phyloP scores from a whole-genome alignment of 92 coral and sea anemone genomes.

The Palythoa heliodiscus region DNA sequence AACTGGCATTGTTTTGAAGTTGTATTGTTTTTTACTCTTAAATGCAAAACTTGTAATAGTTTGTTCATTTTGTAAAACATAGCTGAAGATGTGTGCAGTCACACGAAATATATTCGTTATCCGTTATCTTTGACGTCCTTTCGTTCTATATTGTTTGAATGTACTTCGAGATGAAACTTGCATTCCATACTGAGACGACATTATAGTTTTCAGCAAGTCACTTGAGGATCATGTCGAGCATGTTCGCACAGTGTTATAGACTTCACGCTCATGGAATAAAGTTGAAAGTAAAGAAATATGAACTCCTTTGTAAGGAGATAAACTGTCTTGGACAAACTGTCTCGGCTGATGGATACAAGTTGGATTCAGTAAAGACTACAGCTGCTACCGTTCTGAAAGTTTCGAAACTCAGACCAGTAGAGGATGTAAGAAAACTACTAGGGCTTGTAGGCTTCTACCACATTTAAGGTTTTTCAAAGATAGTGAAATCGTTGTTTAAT shows the following conservation, averaged over 20 bases:
- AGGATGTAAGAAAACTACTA: constrained; percentile 62
- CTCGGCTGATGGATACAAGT: constrained; percentile 62
- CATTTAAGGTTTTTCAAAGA: constrained; percentile 60
- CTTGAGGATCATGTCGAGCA: constrained; percentile 59
- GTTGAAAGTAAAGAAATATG: constrained; percentile 61
- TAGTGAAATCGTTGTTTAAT: constrained; percentile 68
- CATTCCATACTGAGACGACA: constrained; percentile 67
- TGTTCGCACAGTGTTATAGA: constrained; percentile 52
- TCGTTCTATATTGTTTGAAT: constrained; percentile 51
- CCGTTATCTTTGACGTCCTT: no score
- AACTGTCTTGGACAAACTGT: constrained; percentile 63
- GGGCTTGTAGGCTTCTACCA: constrained; percentile 70
- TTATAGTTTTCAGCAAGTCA: constrained; percentile 55
- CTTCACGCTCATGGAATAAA: constrained; percentile 60
- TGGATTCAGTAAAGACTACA: constrained; percentile 54
- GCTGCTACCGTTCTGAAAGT: constrained; percentile 50
- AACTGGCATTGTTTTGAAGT: no score
- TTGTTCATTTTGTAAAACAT: no score
- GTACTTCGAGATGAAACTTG: constrained; percentile 63
- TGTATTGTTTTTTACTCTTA: no score
- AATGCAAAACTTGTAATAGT: no score
- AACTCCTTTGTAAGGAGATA: constrained; percentile 57
- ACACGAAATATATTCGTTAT: no score
- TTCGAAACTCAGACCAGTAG: constrained; percentile 63
- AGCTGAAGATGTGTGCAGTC: no score